Evolutionary conservation across 2,888 invertebrate species (phyloP).

Genomic region (Coleophora deauratella): DNA sequence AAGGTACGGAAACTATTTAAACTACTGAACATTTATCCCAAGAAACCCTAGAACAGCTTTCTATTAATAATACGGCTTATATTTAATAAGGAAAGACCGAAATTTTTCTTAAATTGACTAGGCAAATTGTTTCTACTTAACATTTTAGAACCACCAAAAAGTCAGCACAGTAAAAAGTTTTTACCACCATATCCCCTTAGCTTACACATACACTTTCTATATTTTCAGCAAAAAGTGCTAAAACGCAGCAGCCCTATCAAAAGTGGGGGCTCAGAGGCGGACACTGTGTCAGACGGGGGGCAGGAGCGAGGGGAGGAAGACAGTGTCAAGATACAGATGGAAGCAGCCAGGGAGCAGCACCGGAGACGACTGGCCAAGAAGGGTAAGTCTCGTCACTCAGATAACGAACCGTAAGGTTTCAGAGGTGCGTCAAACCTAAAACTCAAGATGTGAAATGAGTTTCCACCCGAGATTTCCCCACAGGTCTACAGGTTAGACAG

Average conservation of each 20-base stretch:
- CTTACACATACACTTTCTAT: background rate
- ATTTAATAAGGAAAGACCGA: no score
- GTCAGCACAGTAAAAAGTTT: background rate
- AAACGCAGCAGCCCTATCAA: slow-evolving; percentile 54
- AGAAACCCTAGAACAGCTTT: no score
- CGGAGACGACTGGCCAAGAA: slow-evolving; percentile 58
- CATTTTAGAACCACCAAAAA: background rate
- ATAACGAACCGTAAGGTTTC: no score
- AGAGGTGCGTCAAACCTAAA: no score
- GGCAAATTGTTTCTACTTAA: background rate
- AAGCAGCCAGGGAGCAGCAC: slow-evolving; percentile 61
- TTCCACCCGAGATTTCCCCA: no score
- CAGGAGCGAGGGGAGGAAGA: slow-evolving; percentile 45
- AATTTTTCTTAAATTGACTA: no score
- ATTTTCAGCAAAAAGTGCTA: slow-evolving; percentile 56
- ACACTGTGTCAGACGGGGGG: slow-evolving; percentile 40
- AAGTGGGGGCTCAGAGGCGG: slow-evolving; percentile 55
- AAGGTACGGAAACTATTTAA: background rate
- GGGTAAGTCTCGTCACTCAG: slow-evolving; percentile 30
- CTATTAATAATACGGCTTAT: no score
- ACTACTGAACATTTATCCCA: no score
- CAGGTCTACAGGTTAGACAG: no score
- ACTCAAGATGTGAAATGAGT: no score
- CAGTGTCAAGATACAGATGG: slow-evolving; percentile 65
- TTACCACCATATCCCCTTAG: background rate